Evolutionary conservation across 2,888 invertebrate genomes (phyloP).

Genomic region (Homarus gammarus): DNA sequence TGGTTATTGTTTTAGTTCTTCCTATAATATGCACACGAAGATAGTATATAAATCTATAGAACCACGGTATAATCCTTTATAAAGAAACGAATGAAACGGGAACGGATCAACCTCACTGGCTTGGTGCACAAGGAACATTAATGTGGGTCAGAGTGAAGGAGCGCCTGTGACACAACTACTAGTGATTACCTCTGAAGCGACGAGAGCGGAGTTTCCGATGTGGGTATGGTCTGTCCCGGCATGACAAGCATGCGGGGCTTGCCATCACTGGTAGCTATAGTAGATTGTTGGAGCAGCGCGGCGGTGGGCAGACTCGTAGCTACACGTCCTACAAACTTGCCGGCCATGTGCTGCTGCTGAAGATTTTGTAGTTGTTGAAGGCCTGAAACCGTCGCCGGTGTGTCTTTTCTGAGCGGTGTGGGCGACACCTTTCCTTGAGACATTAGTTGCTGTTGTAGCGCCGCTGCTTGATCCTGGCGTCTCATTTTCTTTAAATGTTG

Average conservation of each 20-base stretch:
- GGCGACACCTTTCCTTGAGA: slow-evolving; percentile 75
- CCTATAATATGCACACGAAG: slow-evolving; percentile 26
- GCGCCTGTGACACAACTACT: not conserved
- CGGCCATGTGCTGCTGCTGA: slow-evolving; percentile 43
- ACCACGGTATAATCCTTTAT: slow-evolving; percentile 21
- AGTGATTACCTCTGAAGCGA: slow-evolving; percentile 72
- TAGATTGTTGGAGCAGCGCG: slow-evolving; percentile 74
- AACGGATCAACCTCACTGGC: slow-evolving; percentile 70
- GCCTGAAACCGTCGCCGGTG: slow-evolving; percentile 39
- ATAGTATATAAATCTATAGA: slow-evolving; percentile 5
- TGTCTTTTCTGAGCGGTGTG: slow-evolving; percentile 74
- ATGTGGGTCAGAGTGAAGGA: not conserved
- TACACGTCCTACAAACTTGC: slow-evolving; percentile 67
- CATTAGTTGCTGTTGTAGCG: slow-evolving; percentile 68
- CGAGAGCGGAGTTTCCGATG: slow-evolving; percentile 61
- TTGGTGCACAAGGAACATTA: slow-evolving; percentile 38
- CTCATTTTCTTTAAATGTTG: slow-evolving; percentile 80
- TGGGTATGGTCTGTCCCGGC: slow-evolving; percentile 49
- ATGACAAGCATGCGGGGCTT: slow-evolving; percentile 66
- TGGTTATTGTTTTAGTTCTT: slow-evolving; percentile 3
- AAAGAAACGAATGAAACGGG: slow-evolving; percentile 20
- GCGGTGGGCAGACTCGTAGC: slow-evolving; percentile 71
- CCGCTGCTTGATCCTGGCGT: slow-evolving; percentile 76
- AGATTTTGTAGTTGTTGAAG: slow-evolving; percentile 71
- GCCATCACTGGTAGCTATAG: slow-evolving; percentile 72